Conservation (phyloP, 2,113 vertebrate species). For the Sphaerodactylus townsendi region DNA sequence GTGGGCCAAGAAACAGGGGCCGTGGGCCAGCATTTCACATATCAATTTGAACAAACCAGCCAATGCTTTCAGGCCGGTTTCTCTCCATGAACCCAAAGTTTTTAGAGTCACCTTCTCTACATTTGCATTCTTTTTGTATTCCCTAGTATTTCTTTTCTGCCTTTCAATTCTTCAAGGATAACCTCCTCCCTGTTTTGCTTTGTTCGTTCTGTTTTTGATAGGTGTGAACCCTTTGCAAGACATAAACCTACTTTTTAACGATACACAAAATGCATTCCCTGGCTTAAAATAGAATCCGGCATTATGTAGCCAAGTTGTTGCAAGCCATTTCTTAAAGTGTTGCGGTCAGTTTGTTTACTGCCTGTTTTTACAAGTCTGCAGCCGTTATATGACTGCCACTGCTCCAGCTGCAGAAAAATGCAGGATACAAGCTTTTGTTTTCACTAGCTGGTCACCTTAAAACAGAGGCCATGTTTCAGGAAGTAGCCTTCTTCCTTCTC, state of each 20-base stretch:
- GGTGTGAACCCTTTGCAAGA: background rate
- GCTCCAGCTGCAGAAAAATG: slow-evolving; percentile 30
- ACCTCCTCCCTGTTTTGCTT: background rate
- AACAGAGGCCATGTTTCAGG: slow-evolving; percentile 49
- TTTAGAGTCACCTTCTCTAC: no score
- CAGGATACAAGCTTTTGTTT: slow-evolving; percentile 33
- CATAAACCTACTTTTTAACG: slow-evolving; percentile 21
- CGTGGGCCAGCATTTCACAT: no score
- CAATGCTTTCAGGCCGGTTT: no score
- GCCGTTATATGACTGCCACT: background rate
- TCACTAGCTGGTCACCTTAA: slow-evolving; percentile 53
- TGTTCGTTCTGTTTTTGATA: background rate
- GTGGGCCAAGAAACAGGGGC: no score
- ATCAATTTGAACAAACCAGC: no score
- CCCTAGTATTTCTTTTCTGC: background rate
- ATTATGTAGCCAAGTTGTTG: background rate
- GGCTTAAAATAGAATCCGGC: slow-evolving; percentile 20
- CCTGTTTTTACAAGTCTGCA: slow-evolving; percentile 24
- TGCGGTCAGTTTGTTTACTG: slow-evolving; percentile 3
- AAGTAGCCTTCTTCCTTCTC: slow-evolving; percentile 52
- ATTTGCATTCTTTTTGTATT: background rate
- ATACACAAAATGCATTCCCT: background rate
- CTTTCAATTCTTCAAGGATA: background rate
- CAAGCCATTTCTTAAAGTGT: background rate
- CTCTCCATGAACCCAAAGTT: no score